Conservation (phyloP, 2,113 vertebrate genomes). For the Clupea harengus region DNA sequence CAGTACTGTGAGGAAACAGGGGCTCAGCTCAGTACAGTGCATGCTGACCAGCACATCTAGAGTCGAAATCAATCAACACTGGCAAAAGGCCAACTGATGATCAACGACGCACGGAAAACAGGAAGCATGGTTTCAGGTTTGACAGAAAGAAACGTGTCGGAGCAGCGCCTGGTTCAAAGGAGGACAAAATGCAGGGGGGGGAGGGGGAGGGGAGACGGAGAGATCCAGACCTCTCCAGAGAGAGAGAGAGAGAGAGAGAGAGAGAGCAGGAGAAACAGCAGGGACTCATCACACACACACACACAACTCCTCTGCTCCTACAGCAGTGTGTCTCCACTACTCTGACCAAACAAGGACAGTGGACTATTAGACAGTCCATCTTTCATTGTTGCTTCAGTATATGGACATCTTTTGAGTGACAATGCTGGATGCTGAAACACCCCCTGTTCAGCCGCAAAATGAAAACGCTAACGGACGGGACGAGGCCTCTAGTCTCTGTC, state of each 20-base stretch:
- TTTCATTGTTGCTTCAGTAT: neutral
- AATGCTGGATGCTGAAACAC: neutral
- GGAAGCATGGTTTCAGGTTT: conserved; percentile 58
- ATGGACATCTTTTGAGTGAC: neutral
- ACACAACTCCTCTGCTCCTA: neutral
- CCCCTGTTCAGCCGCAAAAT: neutral
- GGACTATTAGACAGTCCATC: neutral
- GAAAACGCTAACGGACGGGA: neutral
- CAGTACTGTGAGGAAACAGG: neutral
- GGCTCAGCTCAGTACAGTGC: neutral
- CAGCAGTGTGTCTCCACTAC: neutral
- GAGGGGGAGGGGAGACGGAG: conserved; percentile 23
- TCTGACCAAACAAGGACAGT: neutral
- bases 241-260: neutral
- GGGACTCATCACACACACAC: neutral
- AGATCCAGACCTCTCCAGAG: neutral
- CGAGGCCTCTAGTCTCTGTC: neutral
- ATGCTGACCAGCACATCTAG: no score
- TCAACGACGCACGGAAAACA: conserved; percentile 40
- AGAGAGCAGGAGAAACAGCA: neutral
- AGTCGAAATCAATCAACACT: neutral
- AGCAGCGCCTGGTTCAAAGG: conserved; percentile 47
- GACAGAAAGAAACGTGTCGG: conserved; percentile 41
- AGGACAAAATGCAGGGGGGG: conserved; percentile 45
- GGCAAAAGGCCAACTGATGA: conserved; percentile 29